Evolutionary conservation across 1,140 invertebrate genomes (phyloP).

Genomic region (Cyclargus thomasi): DNA sequence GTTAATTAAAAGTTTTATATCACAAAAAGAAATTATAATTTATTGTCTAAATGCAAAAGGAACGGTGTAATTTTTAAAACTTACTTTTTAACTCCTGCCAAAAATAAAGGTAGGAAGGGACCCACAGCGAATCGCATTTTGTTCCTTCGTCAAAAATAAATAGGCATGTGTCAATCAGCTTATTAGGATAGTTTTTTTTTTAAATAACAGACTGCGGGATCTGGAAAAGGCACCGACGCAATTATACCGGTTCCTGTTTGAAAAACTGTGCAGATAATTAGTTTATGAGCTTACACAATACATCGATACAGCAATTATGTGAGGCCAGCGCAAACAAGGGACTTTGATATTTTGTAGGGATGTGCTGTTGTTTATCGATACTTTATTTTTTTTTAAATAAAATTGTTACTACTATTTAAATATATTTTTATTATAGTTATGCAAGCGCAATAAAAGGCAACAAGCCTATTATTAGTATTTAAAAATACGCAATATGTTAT

Average conservation of each 20-base stretch:
- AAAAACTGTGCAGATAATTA: constrained; percentile 60
- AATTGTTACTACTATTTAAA: no score
- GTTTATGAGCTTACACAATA: constrained; percentile 66
- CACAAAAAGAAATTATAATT: no score
- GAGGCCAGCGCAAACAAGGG: constrained; percentile 48
- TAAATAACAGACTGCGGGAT: constrained; percentile 40
- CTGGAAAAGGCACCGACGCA: constrained; percentile 44
- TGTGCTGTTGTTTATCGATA: constrained; percentile 22
- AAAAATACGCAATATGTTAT: no score
- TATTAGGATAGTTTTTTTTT: constrained; percentile 49
- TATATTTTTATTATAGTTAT: no score
- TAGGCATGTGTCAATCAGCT: constrained; percentile 64
- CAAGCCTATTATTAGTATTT: no score
- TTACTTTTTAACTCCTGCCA: background rate
- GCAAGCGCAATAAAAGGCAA: no score
- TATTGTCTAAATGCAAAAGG: no score
- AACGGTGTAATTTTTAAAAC: background rate
- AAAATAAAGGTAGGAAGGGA: constrained; percentile 19
- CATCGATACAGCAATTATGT: constrained; percentile 57
- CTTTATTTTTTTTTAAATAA: background rate
- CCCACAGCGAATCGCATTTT: background rate
- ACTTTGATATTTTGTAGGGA: constrained; percentile 43
- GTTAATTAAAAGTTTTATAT: no score
- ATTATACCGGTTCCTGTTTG: constrained; percentile 41
- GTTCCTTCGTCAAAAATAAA: constrained; percentile 39